These are phyloP conservation scores for Antheraea mylitta DNA, from an alignment of 1,140 invertebrate genomes.

Conservation along the genomic window DNA sequence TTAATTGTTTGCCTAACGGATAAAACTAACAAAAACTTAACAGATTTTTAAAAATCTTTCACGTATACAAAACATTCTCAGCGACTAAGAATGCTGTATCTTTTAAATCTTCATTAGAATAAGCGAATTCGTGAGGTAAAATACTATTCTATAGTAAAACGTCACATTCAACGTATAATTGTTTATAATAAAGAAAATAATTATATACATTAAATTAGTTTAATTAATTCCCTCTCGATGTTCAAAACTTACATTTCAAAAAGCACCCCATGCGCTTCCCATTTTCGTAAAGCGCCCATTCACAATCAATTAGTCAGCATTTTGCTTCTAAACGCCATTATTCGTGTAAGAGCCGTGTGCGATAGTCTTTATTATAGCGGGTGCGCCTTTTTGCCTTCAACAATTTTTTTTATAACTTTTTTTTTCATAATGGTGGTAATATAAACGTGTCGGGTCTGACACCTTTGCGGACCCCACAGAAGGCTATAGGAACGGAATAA, in stretches of 20 bases:
- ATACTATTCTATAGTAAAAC: no score
- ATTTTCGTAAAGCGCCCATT: slow-evolving; percentile 60
- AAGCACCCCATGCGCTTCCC: slow-evolving; percentile 42
- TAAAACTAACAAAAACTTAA: no score
- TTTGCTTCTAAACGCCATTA: slow-evolving; percentile 58
- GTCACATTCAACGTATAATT: no score
- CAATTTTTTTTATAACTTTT: slow-evolving; percentile 47
- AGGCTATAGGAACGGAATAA: slow-evolving; percentile 47
- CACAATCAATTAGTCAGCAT: slow-evolving; percentile 74
- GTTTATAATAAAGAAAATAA: background rate
- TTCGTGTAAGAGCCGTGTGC: slow-evolving; percentile 50
- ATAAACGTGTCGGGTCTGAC: slow-evolving; percentile 67
- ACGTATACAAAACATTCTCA: no score
- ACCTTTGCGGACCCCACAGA: slow-evolving; percentile 72
- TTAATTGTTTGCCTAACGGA: no score
- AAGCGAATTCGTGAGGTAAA: no score
- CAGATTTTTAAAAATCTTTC: no score
- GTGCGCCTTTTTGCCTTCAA: slow-evolving; percentile 53
- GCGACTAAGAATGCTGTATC: no score
- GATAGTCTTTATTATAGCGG: slow-evolving; percentile 33
- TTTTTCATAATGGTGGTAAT: slow-evolving; percentile 68
- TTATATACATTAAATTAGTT: background rate
- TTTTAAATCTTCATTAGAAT: no score
- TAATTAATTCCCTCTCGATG: background rate
- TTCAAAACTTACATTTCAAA: slow-evolving; percentile 20